Evolutionary conservation across 2,113 vertebrate genomes (phyloP).

Genomic region (Nicator chloris): DNA sequence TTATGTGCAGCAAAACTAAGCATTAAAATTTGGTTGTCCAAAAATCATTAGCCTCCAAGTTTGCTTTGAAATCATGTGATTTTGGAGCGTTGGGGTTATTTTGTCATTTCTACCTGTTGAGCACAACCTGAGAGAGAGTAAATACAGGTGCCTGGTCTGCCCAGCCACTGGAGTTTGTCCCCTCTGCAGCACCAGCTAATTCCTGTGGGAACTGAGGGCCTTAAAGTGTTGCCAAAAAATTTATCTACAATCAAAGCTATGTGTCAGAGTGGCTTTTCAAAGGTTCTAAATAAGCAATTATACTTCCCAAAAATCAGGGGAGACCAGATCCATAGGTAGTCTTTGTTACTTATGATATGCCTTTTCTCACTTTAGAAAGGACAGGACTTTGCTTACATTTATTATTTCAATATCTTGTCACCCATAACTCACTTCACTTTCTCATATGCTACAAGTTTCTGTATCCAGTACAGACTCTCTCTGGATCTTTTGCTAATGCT

Average conservation of each 20-base stretch:
- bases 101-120: neutral
- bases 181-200: neutral
- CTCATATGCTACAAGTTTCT: neutral
- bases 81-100: neutral
- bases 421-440: neutral
- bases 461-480: neutral
- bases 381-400: neutral
- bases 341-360: neutral
- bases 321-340: neutral
- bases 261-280: neutral
- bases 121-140: neutral
- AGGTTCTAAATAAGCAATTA: neutral
- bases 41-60: neutral
- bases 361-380: neutral
- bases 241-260: neutral
- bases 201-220: neutral
- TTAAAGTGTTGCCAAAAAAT: neutral
- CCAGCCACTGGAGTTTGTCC: neutral
- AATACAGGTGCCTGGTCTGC: neutral
- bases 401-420: neutral
- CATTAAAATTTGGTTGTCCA: neutral
- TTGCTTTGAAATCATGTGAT: neutral
- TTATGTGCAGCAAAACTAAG: neutral
- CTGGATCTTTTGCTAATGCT: neutral
- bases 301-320: neutral